Evolutionary conservation across 2,888 invertebrate genomes (phyloP), one percentile per base, ranked within the genome.

Genomic region (Dromius quadrimaculatus): DNA sequence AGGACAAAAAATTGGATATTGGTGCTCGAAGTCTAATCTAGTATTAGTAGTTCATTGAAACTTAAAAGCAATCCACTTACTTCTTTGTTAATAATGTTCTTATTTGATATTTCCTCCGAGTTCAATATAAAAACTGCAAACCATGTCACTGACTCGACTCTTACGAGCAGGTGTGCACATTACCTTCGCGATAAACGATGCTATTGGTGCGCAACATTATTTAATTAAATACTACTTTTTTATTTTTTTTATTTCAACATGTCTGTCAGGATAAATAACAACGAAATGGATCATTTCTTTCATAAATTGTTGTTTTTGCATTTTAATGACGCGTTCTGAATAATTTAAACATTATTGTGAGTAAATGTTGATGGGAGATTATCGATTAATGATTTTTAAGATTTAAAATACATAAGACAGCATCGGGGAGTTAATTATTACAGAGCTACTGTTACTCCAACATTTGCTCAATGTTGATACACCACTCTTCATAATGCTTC

Each of bases 241-340:
- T 59, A 11, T n/a, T 36, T 19, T 61, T 38, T 62, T 54, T 54
- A 54, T 28, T 62, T 59, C 36, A 59, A 34, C 59, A 59, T 19
- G 62, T 41, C 41, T 19, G 62, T 62, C 62, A 62, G 41, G 62
- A 62, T 62, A 38, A 62, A 19, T 57, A 43, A 13, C 9, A 59
- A 36, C 23, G 38, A 41, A 66, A 50, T 66, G 66, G 66, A 50
- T 66, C 66, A 66, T 66, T 66, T 66, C 54, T 54, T 66, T 57
- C 36, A 65, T 65, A 65, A 65, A 65, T 23, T 38, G 41, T 28
- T 19, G 41, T 63, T 63, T 43, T 63, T 66, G 59, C 59, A 59
- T 59, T 59, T 59, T 59, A 59, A 59, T 15, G 36, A 36, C n/a
- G 59, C 34, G 8, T 59, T 20, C 59, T 59, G 34, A 59, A 59